Base-by-base conservation (phyloP, 2,113 vertebrate species). In the Jacana jacana region DNA sequence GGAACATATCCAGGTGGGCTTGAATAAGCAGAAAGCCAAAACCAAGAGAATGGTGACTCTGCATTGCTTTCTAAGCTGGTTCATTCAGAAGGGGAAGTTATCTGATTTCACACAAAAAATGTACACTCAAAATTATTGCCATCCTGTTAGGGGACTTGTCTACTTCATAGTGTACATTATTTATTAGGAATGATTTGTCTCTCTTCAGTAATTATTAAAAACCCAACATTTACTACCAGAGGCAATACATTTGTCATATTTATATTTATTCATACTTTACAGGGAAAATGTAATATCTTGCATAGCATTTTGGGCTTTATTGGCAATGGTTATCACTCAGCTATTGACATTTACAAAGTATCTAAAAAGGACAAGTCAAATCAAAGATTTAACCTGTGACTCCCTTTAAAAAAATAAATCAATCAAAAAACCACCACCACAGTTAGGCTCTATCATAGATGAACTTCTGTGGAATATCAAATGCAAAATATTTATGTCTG, bases 151-250 rank as follows among this genome's bases (percentile, higher is more conserved):
- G 72, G 42, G 37, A 86, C 11, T 77, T 60, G 23, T 75, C 42
- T 71, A 68, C 27, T 75, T 33, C 51, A 60, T 39, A 20, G 14
- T 39, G 52, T 88, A 40, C 76, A 73, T 93, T 91, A 77, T 96
- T 87, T 89, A 95, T 93, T 68, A 94, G 49, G 44, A 95, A 96
- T 65, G 7, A 94, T 81, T 96, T 92, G 11, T 83, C 33, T 94
- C 24, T 91, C 54, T 88, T 64, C 35, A 91, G 79, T 88, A 83
- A 90, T 86, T 81, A 91, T 86, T 91, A 91, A 96, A 96, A 68
- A 10, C 12, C 6, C 22, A 91, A 44, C 27, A 31, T 83, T 95
- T 93, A 23, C 24, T 90, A 88, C 86, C 55, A 91, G 68, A 88
- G 51, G 68, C 64, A 70, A 75, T 66, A 39, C 18, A 63, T 87